phyloP scores from a whole-genome alignment of 2,113 vertebrate genomes.

The Hylia prasina region DNA sequence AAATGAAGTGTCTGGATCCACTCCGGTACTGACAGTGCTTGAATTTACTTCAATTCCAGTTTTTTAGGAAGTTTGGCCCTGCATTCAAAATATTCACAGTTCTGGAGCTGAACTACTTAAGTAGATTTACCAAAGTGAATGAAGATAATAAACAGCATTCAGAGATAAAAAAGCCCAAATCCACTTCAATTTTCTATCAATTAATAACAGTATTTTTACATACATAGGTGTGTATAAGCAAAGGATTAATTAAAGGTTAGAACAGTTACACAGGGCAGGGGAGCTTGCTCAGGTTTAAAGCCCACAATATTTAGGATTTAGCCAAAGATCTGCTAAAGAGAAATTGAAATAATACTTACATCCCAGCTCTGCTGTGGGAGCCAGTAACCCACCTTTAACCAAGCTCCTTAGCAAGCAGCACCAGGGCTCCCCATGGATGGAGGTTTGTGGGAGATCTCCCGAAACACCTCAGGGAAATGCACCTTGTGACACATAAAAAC shows the following conservation, averaged over 20 bases:
- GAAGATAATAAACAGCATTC: not conserved
- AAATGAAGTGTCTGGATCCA: not conserved
- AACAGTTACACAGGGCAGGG: not conserved
- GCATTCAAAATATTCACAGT: not conserved
- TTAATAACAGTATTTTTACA: not conserved
- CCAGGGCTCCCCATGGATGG: not conserved
- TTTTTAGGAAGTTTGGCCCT: not conserved
- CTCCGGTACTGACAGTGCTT: rapidly evolving
- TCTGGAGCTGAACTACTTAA: not conserved
- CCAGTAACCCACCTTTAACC: too few species aligned
- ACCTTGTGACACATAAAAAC: not conserved
- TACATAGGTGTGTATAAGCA: rapidly evolving
- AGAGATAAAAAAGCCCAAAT: not conserved
- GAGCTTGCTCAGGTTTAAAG: not conserved
- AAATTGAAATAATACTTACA: not conserved
- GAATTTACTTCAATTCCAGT: not conserved
- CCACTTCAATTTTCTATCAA: not conserved
- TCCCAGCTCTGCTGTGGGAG: not conserved
- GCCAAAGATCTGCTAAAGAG: not conserved
- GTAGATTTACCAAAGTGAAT: not conserved
- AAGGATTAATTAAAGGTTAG: not conserved
- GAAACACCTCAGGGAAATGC: not conserved
- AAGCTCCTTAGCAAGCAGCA: not conserved
- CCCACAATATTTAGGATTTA: not conserved
- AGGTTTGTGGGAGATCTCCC: not conserved